Percentiles rank a stretch among this genome's conserved stretches.
Conservation (phyloP, 2,797 vertebrate species). For the Lacerta bilineata region DNA sequence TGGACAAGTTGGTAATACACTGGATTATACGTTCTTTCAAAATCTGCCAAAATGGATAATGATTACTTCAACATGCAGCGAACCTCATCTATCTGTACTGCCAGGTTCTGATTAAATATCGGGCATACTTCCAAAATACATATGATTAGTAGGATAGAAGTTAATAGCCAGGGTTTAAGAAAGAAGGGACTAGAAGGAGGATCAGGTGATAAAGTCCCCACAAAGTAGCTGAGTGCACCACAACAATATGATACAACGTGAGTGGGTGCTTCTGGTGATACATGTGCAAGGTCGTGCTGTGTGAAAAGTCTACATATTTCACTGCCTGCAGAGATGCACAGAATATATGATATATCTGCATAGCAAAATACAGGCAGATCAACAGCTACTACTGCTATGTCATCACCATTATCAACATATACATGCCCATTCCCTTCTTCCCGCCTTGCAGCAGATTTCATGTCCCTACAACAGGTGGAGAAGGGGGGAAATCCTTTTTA, state of each 20-base stretch:
- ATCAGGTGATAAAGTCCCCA: not conserved
- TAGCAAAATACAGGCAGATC: not conserved
- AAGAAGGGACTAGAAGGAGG: not conserved
- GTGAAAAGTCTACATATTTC: not conserved
- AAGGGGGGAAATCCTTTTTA: not conserved
- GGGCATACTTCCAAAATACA: not conserved
- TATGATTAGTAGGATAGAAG: not conserved
- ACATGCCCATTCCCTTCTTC: not conserved
- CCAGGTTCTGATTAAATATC: constrained; percentile 9
- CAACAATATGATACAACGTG: not conserved
- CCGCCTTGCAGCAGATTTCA: not conserved
- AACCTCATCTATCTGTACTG: not conserved
- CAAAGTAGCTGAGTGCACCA: not conserved
- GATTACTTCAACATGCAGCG: constrained; percentile 6
- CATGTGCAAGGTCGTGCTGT: not conserved
- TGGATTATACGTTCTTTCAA: constrained; percentile 24
- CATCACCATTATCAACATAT: not conserved
- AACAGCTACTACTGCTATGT: not conserved
- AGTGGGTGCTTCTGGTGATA: not conserved
- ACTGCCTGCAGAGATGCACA: not conserved
- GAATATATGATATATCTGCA: not conserved
- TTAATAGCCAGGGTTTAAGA: not conserved
- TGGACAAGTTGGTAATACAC: constrained; percentile 9
- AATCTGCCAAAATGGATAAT: constrained; percentile 28
- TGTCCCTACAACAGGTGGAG: not conserved